These are phyloP conservation scores for Monoplex corrugatus DNA, from an alignment of 2,888 invertebrate species.

Conservation along the genomic window DNA sequence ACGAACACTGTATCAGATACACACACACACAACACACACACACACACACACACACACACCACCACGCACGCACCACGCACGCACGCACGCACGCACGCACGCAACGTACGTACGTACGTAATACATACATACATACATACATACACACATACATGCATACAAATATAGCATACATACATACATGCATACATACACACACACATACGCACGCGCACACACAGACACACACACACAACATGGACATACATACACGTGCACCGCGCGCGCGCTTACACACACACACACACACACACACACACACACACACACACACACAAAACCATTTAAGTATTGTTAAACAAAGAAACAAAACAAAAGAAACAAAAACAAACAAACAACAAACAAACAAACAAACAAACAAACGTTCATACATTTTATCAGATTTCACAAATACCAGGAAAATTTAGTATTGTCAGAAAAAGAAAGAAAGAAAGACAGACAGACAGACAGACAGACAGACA, in stretches of 20 bases:
- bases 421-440: no score
- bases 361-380: no score
- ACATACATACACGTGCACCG: background rate
- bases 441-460: no score
- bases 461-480: no score
- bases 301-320: background rate
- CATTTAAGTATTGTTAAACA: no score
- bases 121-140: constrained; percentile 20
- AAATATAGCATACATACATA: background rate
- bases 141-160: background rate
- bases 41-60: background rate
- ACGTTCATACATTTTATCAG: no score
- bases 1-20: background rate
- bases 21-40: background rate
- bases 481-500: no score
- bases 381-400: no score
- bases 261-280: background rate
- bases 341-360: no score
- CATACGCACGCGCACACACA: background rate
- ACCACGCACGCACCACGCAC: background rate
- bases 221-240: background rate
- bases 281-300: constrained; percentile 15
- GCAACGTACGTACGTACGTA: background rate
- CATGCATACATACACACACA: background rate
- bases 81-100: background rate